Conservation (phyloP, 2,797 vertebrate genomes). For the Cichlasoma orientale region DNA sequence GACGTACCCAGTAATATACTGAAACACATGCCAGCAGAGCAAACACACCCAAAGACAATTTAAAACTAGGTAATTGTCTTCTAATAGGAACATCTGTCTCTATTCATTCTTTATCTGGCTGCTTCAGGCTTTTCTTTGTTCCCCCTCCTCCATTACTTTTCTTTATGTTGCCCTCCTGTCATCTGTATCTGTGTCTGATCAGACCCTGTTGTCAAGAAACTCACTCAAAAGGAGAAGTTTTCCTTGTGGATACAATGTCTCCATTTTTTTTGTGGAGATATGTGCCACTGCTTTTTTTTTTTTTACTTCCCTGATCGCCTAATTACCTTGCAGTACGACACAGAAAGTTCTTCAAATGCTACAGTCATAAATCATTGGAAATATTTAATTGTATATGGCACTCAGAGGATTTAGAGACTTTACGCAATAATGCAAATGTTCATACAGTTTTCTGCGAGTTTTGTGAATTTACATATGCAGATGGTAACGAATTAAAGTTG, state of each 20-base stretch:
- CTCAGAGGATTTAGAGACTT: constrained; percentile 1
- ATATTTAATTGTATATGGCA: background rate
- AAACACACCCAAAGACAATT: constrained; percentile 8
- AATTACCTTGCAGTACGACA: constrained; percentile 27
- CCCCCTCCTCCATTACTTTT: constrained; percentile 40
- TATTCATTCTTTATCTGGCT: constrained; percentile 43
- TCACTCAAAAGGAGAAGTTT: constrained; percentile 25
- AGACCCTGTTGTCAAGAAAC: constrained; percentile 29
- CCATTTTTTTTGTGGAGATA: background rate
- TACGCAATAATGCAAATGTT: background rate
- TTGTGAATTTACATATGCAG: constrained; percentile 2
- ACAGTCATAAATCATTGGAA: constrained; percentile 25
- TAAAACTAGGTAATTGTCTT: constrained; percentile 39
- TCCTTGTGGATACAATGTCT: constrained; percentile 7
- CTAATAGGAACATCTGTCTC: constrained; percentile 46
- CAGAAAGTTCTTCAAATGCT: constrained; percentile 26
- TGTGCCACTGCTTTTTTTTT: background rate
- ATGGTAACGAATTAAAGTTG: background rate
- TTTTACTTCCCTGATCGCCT: constrained; percentile 28
- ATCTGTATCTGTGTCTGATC: constrained; percentile 44
- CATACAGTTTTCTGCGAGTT: background rate
- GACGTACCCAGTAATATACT: background rate
- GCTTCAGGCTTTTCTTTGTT: constrained; percentile 30
- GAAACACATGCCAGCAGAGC: background rate
- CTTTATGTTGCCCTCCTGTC: constrained; percentile 30